Percentiles rank a stretch among this genome's conserved stretches.
These are phyloP conservation scores for Gymnoscopelus braueri DNA, from an alignment of 2,797 vertebrate genomes.

Conservation along the genomic window DNA sequence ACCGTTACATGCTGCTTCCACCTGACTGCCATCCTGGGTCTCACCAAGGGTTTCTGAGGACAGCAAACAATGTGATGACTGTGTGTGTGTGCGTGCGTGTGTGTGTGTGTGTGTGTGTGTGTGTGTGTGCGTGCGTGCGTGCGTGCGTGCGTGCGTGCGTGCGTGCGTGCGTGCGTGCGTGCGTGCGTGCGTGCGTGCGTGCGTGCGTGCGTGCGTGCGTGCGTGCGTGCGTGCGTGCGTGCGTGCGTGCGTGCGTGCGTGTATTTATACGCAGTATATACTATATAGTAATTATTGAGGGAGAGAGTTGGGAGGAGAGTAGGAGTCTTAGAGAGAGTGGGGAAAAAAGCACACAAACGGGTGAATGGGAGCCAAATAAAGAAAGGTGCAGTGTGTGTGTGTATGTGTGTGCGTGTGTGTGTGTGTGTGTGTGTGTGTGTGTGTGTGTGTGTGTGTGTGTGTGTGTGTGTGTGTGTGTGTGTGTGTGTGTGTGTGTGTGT, in stretches of 20 bases:
- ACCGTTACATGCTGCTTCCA: slow-evolving; percentile 33
- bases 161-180: background rate
- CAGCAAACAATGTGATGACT: background rate
- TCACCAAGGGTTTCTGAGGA: background rate
- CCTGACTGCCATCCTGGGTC: slow-evolving; percentile 12
- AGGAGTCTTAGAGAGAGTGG: too few relatives aligned
- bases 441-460: background rate
- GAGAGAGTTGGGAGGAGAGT: too few relatives aligned
- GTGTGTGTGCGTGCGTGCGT: slow-evolving; percentile 17
- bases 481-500: background rate
- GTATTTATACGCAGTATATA: too few relatives aligned
- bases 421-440: background rate
- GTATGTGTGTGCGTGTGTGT: background rate
- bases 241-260: background rate
- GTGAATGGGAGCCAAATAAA: too few relatives aligned
- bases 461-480: background rate
- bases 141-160: slow-evolving; percentile 23
- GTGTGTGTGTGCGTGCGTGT: background rate
- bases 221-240: slow-evolving; percentile 18
- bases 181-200: slow-evolving; percentile 9
- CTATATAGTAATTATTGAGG: too few relatives aligned
- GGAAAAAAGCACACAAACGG: too few relatives aligned
- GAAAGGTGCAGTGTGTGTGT: background rate
- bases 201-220: slow-evolving; percentile 21
- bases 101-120: slow-evolving; percentile 22